These are phyloP conservation scores for Neogobius melanostomus DNA, from an alignment of 2,113 vertebrate species.

Conservation along the genomic window DNA sequence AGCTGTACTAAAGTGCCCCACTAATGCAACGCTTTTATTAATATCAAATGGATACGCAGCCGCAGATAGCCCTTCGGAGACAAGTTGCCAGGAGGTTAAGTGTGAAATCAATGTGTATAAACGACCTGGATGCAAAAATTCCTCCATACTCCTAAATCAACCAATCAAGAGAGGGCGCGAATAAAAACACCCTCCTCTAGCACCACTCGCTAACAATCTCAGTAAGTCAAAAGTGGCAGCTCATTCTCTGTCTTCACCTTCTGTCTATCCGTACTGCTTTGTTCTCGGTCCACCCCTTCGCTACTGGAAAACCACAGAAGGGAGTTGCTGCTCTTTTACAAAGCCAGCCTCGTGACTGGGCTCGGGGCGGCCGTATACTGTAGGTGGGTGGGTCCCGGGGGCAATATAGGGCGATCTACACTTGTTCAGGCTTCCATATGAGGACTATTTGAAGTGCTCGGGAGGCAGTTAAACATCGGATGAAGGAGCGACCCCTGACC, in stretches of 20 bases:
- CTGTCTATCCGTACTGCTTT: constrained; percentile 53
- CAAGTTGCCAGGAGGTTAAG: constrained; percentile 63
- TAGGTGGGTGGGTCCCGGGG: constrained; percentile 40
- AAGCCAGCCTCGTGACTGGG: constrained; percentile 9
- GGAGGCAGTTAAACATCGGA: constrained; percentile 69
- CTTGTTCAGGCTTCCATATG: constrained; percentile 73
- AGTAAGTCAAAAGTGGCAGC: constrained; percentile 58
- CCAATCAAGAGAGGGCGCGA: constrained; percentile 62
- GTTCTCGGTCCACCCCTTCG: constrained; percentile 43
- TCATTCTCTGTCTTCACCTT: constrained; percentile 55
- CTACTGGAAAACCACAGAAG: constrained; percentile 45
- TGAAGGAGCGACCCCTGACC: constrained; percentile 69
- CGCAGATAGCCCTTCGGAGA: constrained; percentile 57
- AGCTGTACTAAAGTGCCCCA: constrained; percentile 12
- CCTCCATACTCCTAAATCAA: constrained; percentile 57
- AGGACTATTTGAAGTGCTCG: constrained; percentile 62
- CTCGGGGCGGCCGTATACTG: constrained; percentile 42
- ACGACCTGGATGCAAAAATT: constrained; percentile 63
- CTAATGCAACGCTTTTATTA: constrained; percentile 51
- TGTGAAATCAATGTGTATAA: constrained; percentile 79
- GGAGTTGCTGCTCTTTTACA: constrained; percentile 42
- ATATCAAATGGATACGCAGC: constrained; percentile 74
- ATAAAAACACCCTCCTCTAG: constrained; percentile 54
- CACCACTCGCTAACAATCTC: constrained; percentile 61
- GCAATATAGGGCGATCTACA: constrained; percentile 58